These are phyloP conservation scores for Lates japonicus DNA, from an alignment of 2,797 vertebrate genomes.

Conservation along the genomic window DNA sequence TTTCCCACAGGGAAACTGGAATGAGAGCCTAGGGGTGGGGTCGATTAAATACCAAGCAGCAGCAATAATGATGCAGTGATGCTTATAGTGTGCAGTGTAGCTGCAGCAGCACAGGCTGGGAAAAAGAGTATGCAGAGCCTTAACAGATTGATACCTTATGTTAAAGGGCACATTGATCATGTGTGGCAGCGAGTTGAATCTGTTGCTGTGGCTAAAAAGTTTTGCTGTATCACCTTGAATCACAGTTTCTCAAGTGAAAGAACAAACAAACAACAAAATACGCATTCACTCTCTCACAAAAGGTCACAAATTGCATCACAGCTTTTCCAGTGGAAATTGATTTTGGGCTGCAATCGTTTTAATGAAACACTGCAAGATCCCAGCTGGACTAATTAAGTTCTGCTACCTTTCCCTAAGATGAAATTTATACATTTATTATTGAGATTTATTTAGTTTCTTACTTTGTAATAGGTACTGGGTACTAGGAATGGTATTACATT, in stretches of 20 bases:
- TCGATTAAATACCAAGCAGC: constrained; percentile 43
- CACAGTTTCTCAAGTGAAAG: neutral
- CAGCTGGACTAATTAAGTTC: neutral
- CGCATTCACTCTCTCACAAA: neutral
- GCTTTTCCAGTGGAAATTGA: neutral
- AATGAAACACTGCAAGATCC: neutral
- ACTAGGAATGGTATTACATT: neutral
- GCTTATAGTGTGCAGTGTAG: constrained; percentile 3
- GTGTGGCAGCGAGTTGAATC: neutral
- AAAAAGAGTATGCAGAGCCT: neutral
- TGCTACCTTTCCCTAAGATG: neutral
- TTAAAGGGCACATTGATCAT: constrained; percentile 12
- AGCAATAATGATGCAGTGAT: constrained; percentile 10
- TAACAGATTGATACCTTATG: constrained; percentile 7
- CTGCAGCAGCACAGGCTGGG: neutral
- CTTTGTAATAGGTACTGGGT: neutral
- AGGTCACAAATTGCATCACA: neutral
- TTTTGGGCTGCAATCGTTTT: neutral
- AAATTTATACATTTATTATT: neutral
- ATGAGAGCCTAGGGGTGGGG: constrained; percentile 13
- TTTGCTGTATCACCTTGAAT: neutral
- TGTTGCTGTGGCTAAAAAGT: neutral
- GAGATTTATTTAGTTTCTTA: neutral
- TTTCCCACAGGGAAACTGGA: constrained; percentile 13
- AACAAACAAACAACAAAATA: neutral